Evolutionary conservation across 2,113 vertebrate genomes (phyloP), one percentile per base, ranked within the genome.

Genomic region (Nothoprocta perdicaria): DNA sequence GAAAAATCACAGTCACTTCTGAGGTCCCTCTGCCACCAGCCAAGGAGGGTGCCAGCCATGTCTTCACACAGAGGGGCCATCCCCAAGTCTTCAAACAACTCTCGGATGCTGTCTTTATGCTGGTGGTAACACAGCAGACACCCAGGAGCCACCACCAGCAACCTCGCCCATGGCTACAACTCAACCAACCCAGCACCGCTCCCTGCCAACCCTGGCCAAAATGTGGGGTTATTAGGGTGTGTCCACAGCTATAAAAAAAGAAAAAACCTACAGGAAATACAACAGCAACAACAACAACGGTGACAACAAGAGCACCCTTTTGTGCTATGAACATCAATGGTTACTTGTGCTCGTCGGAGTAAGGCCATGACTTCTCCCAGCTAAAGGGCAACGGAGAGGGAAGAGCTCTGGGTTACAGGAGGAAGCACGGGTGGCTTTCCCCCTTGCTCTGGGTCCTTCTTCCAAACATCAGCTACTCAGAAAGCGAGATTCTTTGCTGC

Each of bases 301-400:
- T 84, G 89, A 89, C 92, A 72, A 91, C 89, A 80, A 38, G 67
- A 90, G 92, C 89, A 92, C 90, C 94, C 48, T 65, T 24, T 86
- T 93, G 92, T 93, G 95, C 95, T 95, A n/a, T 85, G 69, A 94
- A 95, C 86, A 85, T 81, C 22, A 9, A 75, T 40, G 88, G 43
- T 79, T 92, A 88, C 45, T 90, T 95, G 94, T 95, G 93, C 92
- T 96, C 76, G 73, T 75, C 94, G 92, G 92, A 95, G 50, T 95
- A 96, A 95, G 95, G 95, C 93, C 94, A 57, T 93, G 72, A 22
- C 95, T 93, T 92, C 81, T 95, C 90, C 95, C 60, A 0, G 19
- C 43, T 88, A 75, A 89, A 88, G 89, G 86, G 82, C 86, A 46
- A 45, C 80, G 26, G 91, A 46, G 71, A 89, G 85, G 83, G 94